These are phyloP conservation scores for Syrrhaptes paradoxus DNA, from an alignment of 2,113 vertebrate genomes.

Conservation along the genomic window DNA sequence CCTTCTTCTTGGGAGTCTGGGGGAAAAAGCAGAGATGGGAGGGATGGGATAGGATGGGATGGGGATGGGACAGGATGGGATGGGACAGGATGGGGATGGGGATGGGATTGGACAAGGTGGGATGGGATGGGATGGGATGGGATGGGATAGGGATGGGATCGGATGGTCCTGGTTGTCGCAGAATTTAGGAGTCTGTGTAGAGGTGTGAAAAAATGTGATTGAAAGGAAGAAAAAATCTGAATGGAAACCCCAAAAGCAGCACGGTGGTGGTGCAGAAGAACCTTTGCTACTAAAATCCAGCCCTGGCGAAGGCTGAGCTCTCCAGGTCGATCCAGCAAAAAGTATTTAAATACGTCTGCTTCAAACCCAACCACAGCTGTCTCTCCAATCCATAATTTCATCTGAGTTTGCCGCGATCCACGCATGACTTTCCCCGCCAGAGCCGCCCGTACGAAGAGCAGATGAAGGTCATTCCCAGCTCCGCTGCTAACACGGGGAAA, in stretches of 20 bases:
- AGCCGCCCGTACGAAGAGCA: background rate
- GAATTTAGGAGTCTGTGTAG: background rate
- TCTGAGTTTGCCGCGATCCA: background rate
- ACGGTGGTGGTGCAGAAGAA: background rate
- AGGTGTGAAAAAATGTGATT: background rate
- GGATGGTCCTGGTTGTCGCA: background rate
- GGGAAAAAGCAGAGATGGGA: background rate
- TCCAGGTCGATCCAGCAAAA: background rate
- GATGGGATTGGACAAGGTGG: background rate
- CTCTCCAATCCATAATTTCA: background rate
- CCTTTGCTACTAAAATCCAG: background rate
- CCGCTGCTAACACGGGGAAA: background rate
- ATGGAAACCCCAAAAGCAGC: background rate
- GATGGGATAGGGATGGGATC: background rate
- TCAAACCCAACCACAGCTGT: background rate
- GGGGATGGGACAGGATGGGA: background rate
- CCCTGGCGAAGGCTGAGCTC: background rate
- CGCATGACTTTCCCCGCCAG: background rate
- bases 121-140: background rate
- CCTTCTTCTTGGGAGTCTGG: background rate
- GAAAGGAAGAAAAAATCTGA: background rate
- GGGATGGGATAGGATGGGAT: background rate
- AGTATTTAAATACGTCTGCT: background rate
- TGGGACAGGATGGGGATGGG: too few relatives aligned
- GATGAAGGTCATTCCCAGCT: background rate